phyloP scores from a whole-genome alignment of 2,797 vertebrate species.

The Notolabrus celidotus region DNA sequence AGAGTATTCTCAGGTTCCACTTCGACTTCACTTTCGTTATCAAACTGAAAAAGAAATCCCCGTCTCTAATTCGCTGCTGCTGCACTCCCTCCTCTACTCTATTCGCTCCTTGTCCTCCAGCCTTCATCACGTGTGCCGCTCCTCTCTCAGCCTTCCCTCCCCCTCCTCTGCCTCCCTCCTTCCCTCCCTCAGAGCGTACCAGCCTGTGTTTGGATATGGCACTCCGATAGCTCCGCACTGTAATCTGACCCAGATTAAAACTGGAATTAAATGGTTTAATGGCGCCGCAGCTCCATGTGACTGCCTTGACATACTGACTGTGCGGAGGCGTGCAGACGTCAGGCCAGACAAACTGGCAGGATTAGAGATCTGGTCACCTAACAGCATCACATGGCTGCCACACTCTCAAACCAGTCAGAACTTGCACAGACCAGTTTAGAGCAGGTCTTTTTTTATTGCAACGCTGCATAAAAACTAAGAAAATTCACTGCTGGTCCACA shows the following conservation, averaged over 20 bases:
- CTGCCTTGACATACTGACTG: conserved; percentile 45
- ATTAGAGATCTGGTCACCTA: conserved; percentile 56
- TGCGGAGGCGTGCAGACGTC: conserved; percentile 28
- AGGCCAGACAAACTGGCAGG: conserved; percentile 47
- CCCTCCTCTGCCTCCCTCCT: conserved; percentile 1
- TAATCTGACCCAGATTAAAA: conserved; percentile 76
- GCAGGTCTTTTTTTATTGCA: conserved; percentile 6
- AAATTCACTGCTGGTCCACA: conserved; percentile 28
- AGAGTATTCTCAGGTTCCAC: conserved; percentile 23
- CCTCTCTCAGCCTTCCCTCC: background rate
- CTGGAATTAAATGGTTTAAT: conserved; percentile 60
- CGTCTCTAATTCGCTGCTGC: background rate
- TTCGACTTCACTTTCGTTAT: conserved; percentile 10
- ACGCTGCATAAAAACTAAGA: conserved; percentile 27
- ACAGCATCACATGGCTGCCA: conserved; percentile 27
- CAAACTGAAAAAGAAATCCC: conserved; percentile 6
- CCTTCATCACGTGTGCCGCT: conserved; percentile 6
- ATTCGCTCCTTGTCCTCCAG: conserved; percentile 4
- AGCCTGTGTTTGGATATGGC: conserved; percentile 27
- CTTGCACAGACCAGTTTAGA: conserved; percentile 30
- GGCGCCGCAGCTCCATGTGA: conserved; percentile 37
- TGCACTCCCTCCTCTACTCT: background rate
- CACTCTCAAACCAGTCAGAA: conserved; percentile 36
- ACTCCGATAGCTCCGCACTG: conserved; percentile 23
- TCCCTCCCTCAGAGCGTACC: conserved; percentile 34